Evolutionary conservation across 2,113 vertebrate species (phyloP), one percentile per base, ranked within the genome.

Genomic region (Parotia lawesii): DNA sequence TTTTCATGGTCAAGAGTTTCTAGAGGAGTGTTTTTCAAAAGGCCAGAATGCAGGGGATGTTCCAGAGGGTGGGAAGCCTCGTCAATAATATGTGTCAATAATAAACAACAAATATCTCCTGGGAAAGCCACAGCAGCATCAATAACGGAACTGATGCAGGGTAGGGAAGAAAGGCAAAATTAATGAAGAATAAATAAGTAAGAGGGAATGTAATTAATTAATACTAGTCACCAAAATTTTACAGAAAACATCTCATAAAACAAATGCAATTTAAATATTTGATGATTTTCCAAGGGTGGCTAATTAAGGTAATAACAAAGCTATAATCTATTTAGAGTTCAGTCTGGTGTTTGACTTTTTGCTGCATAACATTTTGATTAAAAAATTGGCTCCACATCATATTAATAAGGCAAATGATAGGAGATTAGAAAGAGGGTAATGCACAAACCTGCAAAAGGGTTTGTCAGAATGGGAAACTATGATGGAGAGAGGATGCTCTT

Each of bases 241-340:
- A 50, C 15, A 80, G 54, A 85, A 87, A 94, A 42, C 24, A 47
- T 54, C 50, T 87, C 64, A 66, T 35, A 66, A 79, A 96, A 87
- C n/a, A 87, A 94, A 89, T 65, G 29, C 9, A 57, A 89, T 93
- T 91, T 83, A 93, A 91, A 91, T 94, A 82, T 71, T 95, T 94
- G 60, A 93, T 77, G 35, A 44, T 73, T 94, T 96, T 94, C 75
- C 75, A 95, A 92, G 64, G 4, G 4, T 77, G 47, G 21, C 33
- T 96, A 90, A 96, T 93, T 93, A 92, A 80, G 64, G 69, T 80
- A 80, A 88, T 67, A 88, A 73, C 67, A 86, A 94, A 87, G 58
- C 53, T 62, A 61, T 53, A 69, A 85, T 66, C 51, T 80, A 18
- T 77, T 96, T 80, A 92, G 72, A 86, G 24, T 86, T 90, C 60